Base-by-base conservation (phyloP, 1,140 invertebrate species). In the Drosophila pseudoobscura region DNA sequence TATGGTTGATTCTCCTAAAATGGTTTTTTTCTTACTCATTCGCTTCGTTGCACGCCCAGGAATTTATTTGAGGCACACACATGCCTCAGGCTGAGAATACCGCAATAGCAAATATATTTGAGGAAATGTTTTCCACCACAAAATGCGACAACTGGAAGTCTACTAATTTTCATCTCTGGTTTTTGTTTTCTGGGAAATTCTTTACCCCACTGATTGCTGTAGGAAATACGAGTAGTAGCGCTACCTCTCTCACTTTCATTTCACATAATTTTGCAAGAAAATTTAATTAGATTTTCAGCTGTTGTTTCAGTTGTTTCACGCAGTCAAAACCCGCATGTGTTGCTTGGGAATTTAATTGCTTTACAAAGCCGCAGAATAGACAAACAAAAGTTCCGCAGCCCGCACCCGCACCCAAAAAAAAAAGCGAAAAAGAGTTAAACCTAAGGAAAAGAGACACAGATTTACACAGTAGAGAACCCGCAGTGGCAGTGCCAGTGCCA, bases 351-450 rank as follows among this genome's bases (percentile, higher is more conserved):
- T 79, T 89, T 89, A 89, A 89, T 89, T 89, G 85, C 75, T 82
- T 58, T 76, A 78, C 78, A 76, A 89, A 89, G 75, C 85, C 85
- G 65, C 87, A 89, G 82, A 74, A 82, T 79, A 90, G 80, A 87
- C 73, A 78, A 60, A 72, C 59, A 63, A 71, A 75, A 72, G 62
- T 53, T 60, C 41, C 35, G 35, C 35, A 39, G 1, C 35, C 47
- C 55, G 47, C 54, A 61, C 41, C 51, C 57, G 24, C 5, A 24
- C 24, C 24, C 24, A 24, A 9, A 31, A 31, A 31, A 31, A 9
- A 31, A 52, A 17, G n/a, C n/a, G 17, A 49, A 26, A 54, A 35
- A 52, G 47, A 63, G 55, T 72, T 55, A 29, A 75, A 73, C 62
- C 59, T 44, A 29, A 75, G 75, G 50, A 75, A 43, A 68, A 68